Conservation (phyloP, 2,797 vertebrate species). For the Bryconaethiops microstoma region DNA sequence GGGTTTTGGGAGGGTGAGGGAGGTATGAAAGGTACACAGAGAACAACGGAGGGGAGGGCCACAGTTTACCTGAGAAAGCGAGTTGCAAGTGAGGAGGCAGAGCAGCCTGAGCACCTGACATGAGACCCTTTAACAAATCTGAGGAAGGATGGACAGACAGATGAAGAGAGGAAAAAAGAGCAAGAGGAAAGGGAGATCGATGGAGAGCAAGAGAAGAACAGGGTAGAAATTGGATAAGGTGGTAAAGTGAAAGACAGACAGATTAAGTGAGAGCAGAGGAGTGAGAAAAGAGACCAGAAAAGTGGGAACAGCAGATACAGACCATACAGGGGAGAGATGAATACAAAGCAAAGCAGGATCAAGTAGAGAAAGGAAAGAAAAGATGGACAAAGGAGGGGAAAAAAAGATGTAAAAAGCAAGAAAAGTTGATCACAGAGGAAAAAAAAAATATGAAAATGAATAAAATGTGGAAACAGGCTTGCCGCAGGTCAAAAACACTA, state of each 20-base stretch:
- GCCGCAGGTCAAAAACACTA: constrained; percentile 45
- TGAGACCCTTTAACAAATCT: constrained; percentile 98
- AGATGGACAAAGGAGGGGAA: constrained; percentile 5
- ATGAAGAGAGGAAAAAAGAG: constrained; percentile 15
- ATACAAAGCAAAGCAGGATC: background rate
- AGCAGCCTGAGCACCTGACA: constrained; percentile 92
- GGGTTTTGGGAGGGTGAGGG: constrained; percentile 28
- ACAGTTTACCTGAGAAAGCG: constrained; percentile 90
- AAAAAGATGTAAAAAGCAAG: constrained; percentile 17
- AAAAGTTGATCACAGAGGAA: constrained; percentile 56
- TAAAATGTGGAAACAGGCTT: constrained; percentile 51
- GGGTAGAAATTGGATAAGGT: background rate
- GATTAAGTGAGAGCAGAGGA: background rate
- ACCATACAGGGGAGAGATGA: background rate
- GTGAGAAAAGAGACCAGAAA: background rate
- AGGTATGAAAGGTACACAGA: constrained; percentile 21
- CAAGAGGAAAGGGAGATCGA: background rate
- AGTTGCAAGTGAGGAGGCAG: constrained; percentile 95
- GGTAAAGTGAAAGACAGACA: background rate
- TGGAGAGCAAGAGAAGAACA: background rate
- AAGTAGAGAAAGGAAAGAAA: constrained; percentile 32
- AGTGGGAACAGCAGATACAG: background rate
- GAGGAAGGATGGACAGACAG: constrained; percentile 64
- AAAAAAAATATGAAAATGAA: constrained; percentile 52
- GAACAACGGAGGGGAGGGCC: constrained; percentile 45